A percentile compares a stretch with the other conserved stretches of the same genome.
Evolutionary conservation across 2,113 vertebrate species (phyloP).

Genomic region (Malurus elegans): DNA sequence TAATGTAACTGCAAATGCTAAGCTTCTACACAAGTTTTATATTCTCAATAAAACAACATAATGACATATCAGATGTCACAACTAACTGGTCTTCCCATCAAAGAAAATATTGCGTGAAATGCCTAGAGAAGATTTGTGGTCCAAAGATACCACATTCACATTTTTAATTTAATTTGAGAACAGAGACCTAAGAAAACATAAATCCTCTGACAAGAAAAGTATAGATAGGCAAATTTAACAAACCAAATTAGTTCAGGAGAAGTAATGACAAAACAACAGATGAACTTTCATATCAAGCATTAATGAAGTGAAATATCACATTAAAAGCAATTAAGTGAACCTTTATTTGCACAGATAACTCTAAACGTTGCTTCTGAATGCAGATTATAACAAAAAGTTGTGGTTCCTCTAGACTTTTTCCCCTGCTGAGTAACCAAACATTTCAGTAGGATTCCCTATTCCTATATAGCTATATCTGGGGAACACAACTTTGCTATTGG

Average conservation of each 20-base stretch:
- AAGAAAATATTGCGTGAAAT: background rate
- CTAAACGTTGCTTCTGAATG: background rate
- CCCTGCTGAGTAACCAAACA: background rate
- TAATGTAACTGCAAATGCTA: background rate
- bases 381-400: background rate
- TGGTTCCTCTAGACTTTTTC: background rate
- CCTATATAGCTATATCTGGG: background rate
- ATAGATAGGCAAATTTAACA: background rate
- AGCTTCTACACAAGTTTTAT: background rate
- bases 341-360: background rate
- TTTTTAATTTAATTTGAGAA: background rate
- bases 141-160: background rate
- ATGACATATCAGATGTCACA: background rate
- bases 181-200: background rate
- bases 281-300: background rate
- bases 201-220: background rate
- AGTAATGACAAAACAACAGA: background rate
- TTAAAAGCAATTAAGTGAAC: background rate
- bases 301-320: background rate
- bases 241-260: background rate
- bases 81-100: background rate
- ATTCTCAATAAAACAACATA: background rate
- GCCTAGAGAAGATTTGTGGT: background rate
- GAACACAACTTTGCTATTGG: background rate
- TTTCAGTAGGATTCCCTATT: background rate